A percentile compares a stretch with the other conserved stretches of the same genome.
Evolutionary conservation across 2,888 invertebrate genomes (phyloP).

Genomic region (Noctua comes): DNA sequence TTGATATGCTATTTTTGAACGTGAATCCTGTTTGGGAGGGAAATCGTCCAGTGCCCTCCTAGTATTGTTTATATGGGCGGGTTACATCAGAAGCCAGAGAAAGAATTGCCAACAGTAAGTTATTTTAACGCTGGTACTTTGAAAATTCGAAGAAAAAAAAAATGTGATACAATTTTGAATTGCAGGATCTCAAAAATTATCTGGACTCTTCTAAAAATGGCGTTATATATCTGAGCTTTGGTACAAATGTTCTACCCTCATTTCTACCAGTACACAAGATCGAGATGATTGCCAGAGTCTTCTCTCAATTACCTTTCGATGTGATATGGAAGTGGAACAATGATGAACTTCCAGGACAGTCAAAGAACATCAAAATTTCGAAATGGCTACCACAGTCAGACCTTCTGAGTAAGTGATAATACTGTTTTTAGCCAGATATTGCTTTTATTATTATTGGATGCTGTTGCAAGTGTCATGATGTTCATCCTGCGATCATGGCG

Average conservation of each 20-base stretch:
- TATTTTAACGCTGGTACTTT: neutral
- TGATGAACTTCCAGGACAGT: constrained; percentile 69
- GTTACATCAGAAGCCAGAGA: constrained; percentile 76
- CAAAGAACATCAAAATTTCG: neutral
- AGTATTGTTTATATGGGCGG: constrained; percentile 82
- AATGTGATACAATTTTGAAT: neutral
- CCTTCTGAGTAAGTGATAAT: no score
- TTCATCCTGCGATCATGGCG: no score
- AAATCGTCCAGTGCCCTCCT: constrained; percentile 56
- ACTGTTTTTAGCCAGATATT: no score
- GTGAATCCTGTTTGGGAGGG: no score
- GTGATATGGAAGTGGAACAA: constrained; percentile 85
- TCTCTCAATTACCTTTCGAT: constrained; percentile 81
- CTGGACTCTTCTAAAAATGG: constrained; percentile 81
- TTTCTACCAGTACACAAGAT: constrained; percentile 74
- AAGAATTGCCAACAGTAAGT: constrained; percentile 79
- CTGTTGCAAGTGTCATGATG: no score
- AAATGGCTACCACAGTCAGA: no score
- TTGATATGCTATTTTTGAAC: no score
- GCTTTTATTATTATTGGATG: no score
- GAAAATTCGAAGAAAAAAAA: neutral
- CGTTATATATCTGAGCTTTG: constrained; percentile 84
- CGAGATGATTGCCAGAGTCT: constrained; percentile 59
- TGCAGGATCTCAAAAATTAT: constrained; percentile 77
- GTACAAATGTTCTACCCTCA: constrained; percentile 78